Evolutionary conservation across 1,140 invertebrate genomes (phyloP), one percentile per base, ranked within the genome.

Genomic region (Magallana gigas): DNA sequence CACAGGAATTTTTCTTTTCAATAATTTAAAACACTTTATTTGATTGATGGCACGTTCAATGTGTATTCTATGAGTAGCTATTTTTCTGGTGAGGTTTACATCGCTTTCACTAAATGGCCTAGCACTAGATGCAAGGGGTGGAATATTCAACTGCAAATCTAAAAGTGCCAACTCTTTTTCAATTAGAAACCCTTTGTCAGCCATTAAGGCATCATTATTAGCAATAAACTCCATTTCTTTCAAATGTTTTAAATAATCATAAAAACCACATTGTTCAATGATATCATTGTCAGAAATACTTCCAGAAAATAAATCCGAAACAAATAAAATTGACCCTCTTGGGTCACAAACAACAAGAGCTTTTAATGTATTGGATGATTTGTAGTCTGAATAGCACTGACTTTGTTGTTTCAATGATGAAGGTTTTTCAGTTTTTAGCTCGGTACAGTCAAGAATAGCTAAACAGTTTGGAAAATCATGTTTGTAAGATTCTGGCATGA

Each of bases 101-200:
- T 89, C 85, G 62, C 76, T 82, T 58, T 76, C 23, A 57, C 58
- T 88, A 71, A 85, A 85, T 57, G 81, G 85, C 48, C 11, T 9
- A 48, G 8, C 23, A 29, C 62, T 59, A 16, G 23, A 18, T 60
- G 85, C 82, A 85, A 89, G 88, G n/a, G 64, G 88, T 48, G 62
- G 84, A n/a, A 89, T 87, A 83, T 85, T 87, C 23, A 89, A 62
- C 23, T 56, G 1, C 16, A 90, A 64, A 57, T 83, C 88, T 12
- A 85, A 9, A 83, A 86, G 80, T 12, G 29, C 29, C 18, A 89
- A 59, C 8, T 90, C 87, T 16, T 85, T 62, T 18, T 89, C 48
- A n/a, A 90, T 90, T 64, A 83, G 7, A 11, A 71, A 90, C 1
- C 88, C 85, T 85, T 87, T 83, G 18, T 83, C 81, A 11, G 81